A percentile compares a stretch with the other conserved stretches of the same genome.
Evolutionary conservation across 2,797 vertebrate genomes (phyloP).

Genomic region (Pseudomugil gertrudae): DNA sequence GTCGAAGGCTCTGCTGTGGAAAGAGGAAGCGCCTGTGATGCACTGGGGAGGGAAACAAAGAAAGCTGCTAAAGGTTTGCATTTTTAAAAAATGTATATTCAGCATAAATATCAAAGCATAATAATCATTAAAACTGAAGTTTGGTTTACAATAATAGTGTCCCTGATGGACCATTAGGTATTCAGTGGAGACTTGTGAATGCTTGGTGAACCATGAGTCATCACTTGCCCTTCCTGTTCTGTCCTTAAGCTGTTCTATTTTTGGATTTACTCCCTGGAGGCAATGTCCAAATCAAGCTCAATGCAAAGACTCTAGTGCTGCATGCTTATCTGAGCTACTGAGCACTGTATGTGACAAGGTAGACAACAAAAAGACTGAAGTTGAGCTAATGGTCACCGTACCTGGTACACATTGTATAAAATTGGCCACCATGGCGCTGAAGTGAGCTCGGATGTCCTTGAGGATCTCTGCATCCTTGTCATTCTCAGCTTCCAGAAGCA

Average conservation of each 20-base stretch:
- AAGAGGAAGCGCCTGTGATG: slow-evolving; percentile 98
- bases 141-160: slow-evolving; percentile 17
- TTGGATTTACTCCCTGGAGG: slow-evolving; percentile 39
- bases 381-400: slow-evolving; percentile 56
- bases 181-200: slow-evolving; percentile 35
- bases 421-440: slow-evolving; percentile 98
- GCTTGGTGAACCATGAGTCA: slow-evolving; percentile 53
- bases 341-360: slow-evolving; percentile 1
- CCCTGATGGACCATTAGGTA: slow-evolving; percentile 40
- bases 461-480: slow-evolving; percentile 98
- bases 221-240: slow-evolving; percentile 40
- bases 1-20: slow-evolving; percentile 95
- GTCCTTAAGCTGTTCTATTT: slow-evolving; percentile 61
- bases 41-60: slow-evolving; percentile 76
- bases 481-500: slow-evolving; percentile 96
- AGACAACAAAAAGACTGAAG: not conserved
- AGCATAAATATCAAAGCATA: slow-evolving; percentile 26
- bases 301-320: slow-evolving; percentile 45
- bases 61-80: slow-evolving; percentile 3
- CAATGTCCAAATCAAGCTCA: slow-evolving; percentile 55
- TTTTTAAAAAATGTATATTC: slow-evolving; percentile 15
- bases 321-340: slow-evolving; percentile 2
- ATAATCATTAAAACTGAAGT: slow-evolving; percentile 26
- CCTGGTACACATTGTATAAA: slow-evolving; percentile 98
- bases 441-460: slow-evolving; percentile 97